Base-by-base conservation (phyloP, 2,888 invertebrate genomes). In the Sympetrum striolatum region DNA sequence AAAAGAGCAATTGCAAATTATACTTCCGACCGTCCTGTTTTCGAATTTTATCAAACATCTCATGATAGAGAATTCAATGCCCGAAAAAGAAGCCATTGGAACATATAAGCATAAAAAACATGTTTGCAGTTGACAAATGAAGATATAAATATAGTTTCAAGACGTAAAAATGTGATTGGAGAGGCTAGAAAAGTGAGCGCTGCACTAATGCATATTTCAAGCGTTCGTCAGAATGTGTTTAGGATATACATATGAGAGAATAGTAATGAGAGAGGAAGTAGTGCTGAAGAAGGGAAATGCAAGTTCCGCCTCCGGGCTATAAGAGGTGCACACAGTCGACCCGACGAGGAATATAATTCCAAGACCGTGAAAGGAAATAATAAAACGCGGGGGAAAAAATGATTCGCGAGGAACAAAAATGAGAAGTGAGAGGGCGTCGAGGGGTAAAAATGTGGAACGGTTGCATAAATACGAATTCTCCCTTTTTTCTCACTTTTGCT, bases 391-490 rank as follows among this genome's bases (percentile, higher is more conserved):
- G 53, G 53, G 18, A 25, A 73, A 73, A 73, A 82, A 35, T 25
- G 53, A 82, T 35, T 8, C 12, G 35, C 37, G 86, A 64, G 37
- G 60, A 86, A 73, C 73, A 86, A 64, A 31, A 86, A 22, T 39
- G 86, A 64, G 60, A 58, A 37, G 31, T 35, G 53, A 82, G 58
- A 86, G 86, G 86, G 86, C 86, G 86, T 86, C 86, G 86, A 64
- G 86, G 86, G 86, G 86, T 86, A 86, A 86, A 86, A 86, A 86
- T 86, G 60, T 86, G 86, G 86, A 86, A 86, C 86, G 86, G 86
- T 86, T 86, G 86, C 86, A 86, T 86, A 86, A 86, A 64, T 86
- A 64, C 86, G 86, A 60, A 60, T 58, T 82, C 60, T 60, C 73
- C 31, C 31, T 82, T 35, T 58, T 31, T 58, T 82, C 58, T 58